phyloP scores from a whole-genome alignment of 92 coral and sea anemone species.

The Paragorgia papillata region DNA sequence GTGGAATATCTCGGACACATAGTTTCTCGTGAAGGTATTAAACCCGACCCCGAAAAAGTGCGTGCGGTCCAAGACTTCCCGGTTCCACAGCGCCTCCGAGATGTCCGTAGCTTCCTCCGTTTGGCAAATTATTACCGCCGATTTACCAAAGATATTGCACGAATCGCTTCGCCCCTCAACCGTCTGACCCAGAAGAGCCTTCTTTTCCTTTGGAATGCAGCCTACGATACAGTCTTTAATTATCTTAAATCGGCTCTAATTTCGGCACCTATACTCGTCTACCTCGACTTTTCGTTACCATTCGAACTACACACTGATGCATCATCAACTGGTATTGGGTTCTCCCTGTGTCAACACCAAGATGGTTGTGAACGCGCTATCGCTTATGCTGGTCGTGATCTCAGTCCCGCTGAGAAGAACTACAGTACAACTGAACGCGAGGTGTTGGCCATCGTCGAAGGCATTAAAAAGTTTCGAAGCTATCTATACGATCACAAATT shows the following conservation, averaged over 20 bases:
- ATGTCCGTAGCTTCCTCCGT: conserved; percentile 19
- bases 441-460: conserved; percentile 49
- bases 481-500: conserved; percentile 45
- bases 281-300: conserved; percentile 12
- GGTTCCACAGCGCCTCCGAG: conserved; percentile 4
- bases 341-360: conserved; percentile 50
- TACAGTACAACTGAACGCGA: conserved; percentile 63
- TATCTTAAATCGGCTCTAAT: conserved; percentile 23
- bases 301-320: conserved; percentile 31
- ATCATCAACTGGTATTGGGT: conserved; percentile 33
- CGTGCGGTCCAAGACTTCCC: conserved; percentile 56
- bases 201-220: conserved; percentile 29
- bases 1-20: conserved; percentile 57
- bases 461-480: conserved; percentile 37
- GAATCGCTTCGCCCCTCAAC: conserved; percentile 22
- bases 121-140: conserved; percentile 17
- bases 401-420: conserved; percentile 52
- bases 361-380: conserved; percentile 52
- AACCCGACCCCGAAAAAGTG: conserved; percentile 57
- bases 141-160: conserved; percentile 12
- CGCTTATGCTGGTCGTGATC: conserved; percentile 55
- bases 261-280: conserved; percentile 19
- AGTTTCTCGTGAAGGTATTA: conserved; percentile 44
- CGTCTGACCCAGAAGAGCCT: conserved; percentile 19
- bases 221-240: conserved; percentile 20